phyloP scores from a whole-genome alignment of 2,888 invertebrate genomes.

The Spilosoma lubricipeda region DNA sequence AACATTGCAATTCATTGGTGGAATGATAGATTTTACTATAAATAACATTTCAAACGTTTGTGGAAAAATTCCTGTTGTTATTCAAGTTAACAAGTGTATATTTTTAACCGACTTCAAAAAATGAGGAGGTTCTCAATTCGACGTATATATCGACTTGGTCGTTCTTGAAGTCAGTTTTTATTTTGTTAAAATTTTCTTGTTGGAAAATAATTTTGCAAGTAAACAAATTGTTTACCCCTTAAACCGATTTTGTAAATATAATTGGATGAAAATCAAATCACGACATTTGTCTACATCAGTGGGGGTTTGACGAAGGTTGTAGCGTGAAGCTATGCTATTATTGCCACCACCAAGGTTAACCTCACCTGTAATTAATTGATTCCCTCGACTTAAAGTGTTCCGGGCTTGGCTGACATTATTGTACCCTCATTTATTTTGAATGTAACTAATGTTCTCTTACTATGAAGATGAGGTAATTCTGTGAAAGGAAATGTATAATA shows the following conservation, averaged over 20 bases:
- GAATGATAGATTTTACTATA: too few species aligned
- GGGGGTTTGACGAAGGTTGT: slow-evolving; percentile 52
- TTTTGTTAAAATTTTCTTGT: too few species aligned
- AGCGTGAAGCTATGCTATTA: slow-evolving; percentile 60
- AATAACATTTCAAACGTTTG: too few species aligned
- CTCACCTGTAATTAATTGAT: slow-evolving; percentile 69
- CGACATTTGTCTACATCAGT: slow-evolving; percentile 18
- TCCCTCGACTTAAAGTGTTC: slow-evolving; percentile 34
- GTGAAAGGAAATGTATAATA: not conserved
- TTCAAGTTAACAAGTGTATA: too few species aligned
- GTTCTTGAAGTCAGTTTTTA: too few species aligned
- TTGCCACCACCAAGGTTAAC: slow-evolving; percentile 51
- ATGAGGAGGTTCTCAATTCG: too few species aligned
- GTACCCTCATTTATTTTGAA: slow-evolving; percentile 21
- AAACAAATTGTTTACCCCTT: not conserved
- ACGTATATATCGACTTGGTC: too few species aligned
- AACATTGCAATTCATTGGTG: too few species aligned
- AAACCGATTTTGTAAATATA: not conserved
- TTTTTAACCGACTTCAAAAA: too few species aligned
- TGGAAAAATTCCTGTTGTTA: too few species aligned
- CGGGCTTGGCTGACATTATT: not conserved
- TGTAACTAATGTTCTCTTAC: slow-evolving; percentile 21
- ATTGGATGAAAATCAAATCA: slow-evolving; percentile 2
- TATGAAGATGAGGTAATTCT: not conserved
- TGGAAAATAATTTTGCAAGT: not conserved